These are phyloP conservation scores for Phyllotreta striolata DNA, from an alignment of 2,888 invertebrate genomes.

Conservation along the genomic window DNA sequence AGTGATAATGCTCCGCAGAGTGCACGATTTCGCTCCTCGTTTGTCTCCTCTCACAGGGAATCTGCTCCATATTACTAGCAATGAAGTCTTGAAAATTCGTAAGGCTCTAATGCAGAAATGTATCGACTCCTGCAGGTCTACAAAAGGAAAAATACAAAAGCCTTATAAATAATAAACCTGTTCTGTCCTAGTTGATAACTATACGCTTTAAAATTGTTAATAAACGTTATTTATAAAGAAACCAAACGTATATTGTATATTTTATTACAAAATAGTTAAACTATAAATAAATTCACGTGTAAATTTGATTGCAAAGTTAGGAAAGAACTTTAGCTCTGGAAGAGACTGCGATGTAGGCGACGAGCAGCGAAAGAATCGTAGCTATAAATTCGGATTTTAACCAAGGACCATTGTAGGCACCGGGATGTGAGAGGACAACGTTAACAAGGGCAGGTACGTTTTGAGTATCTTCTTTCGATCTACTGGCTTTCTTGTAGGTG, in stretches of 20 bases:
- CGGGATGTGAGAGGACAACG: conserved; percentile 75
- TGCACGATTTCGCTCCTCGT: conserved; percentile 52
- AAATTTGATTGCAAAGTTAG: conserved; percentile 32
- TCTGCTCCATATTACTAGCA: no score
- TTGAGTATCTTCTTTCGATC: conserved; percentile 74
- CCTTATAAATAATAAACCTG: background rate
- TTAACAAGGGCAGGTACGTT: conserved; percentile 75
- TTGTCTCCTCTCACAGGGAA: conserved; percentile 28
- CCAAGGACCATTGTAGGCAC: conserved; percentile 91
- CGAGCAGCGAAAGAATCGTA: conserved; percentile 75
- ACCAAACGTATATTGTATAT: background rate
- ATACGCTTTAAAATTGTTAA: background rate
- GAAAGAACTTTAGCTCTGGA: conserved; percentile 77
- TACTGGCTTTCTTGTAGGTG: conserved; percentile 81
- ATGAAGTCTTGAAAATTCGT: no score
- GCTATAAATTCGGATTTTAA: conserved; percentile 93
- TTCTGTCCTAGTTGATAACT: no score
- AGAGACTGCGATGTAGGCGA: conserved; percentile 88
- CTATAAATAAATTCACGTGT: conserved; percentile 29
- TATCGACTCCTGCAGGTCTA: no score
- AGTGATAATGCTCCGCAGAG: conserved; percentile 63
- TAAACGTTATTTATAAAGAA: background rate
- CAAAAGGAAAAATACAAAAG: no score
- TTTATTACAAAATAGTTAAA: conserved; percentile 18
- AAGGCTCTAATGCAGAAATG: no score